Evolutionary conservation across 2,797 vertebrate species (phyloP).

Genomic region (Coranthus polyacanthus): DNA sequence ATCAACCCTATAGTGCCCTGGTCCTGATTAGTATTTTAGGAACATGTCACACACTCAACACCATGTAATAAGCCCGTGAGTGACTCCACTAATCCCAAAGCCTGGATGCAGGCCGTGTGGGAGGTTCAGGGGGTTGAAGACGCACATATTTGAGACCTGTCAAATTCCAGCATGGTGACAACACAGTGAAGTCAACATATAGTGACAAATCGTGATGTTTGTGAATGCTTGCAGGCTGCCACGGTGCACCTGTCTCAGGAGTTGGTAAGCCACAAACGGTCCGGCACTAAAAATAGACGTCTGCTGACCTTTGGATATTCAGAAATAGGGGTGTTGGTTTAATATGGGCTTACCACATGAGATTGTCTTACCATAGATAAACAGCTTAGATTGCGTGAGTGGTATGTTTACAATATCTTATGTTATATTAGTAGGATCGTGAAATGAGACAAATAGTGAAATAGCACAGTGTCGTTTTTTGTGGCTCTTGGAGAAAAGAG

Average conservation of each 20-base stretch:
- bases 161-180: slow-evolving; percentile 61
- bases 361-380: slow-evolving; percentile 68
- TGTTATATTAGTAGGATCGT: slow-evolving; percentile 37
- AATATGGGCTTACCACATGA: slow-evolving; percentile 60
- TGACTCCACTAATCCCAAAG: slow-evolving; percentile 62
- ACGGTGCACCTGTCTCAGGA: slow-evolving; percentile 71
- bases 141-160: slow-evolving; percentile 59
- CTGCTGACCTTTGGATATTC: slow-evolving; percentile 72
- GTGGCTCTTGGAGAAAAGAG: background rate
- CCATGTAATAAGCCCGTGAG: slow-evolving; percentile 60
- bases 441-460: slow-evolving; percentile 36
- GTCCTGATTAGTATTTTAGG: slow-evolving; percentile 61
- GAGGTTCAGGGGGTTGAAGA: slow-evolving; percentile 39
- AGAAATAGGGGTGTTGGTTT: slow-evolving; percentile 74
- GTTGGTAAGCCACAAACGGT: slow-evolving; percentile 61
- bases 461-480: background rate
- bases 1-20: slow-evolving; percentile 33
- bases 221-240: slow-evolving; percentile 15
- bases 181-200: slow-evolving; percentile 36
- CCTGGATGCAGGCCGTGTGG: background rate
- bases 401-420: slow-evolving; percentile 48
- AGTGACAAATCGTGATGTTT: slow-evolving; percentile 57
- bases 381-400: slow-evolving; percentile 33
- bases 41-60: slow-evolving; percentile 55
- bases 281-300: slow-evolving; percentile 70